Evolutionary conservation across 1,140 invertebrate genomes (phyloP).

Genomic region (Bombyx mandarina): DNA sequence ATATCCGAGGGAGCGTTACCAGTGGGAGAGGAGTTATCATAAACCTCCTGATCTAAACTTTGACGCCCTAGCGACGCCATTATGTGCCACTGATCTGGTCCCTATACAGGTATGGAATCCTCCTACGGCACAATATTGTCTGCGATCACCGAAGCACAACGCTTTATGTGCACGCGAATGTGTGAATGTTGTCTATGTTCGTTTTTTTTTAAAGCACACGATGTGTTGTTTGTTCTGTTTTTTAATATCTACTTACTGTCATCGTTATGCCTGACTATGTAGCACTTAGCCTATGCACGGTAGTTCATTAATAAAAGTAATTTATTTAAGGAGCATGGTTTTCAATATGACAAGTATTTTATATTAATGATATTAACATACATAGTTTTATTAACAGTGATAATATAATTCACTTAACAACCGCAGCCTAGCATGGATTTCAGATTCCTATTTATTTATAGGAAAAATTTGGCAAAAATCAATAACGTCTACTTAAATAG

Average conservation of each 20-base stretch:
- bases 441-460: too few relatives aligned
- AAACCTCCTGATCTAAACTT: conserved; percentile 68
- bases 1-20: conserved; percentile 67
- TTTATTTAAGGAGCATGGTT: conserved; percentile 13
- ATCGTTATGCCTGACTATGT: too few relatives aligned
- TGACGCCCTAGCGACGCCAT: conserved; percentile 54
- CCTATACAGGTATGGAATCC: conserved; percentile 76
- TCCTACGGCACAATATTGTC: conserved; percentile 42
- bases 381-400: too few relatives aligned
- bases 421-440: too few relatives aligned
- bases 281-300: conserved; percentile 30
- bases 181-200: conserved; percentile 37
- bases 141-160: conserved; percentile 48
- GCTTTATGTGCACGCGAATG: conserved; percentile 54
- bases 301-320: conserved; percentile 23
- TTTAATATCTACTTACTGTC: neutral
- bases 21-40: conserved; percentile 67
- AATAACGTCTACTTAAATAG: too few relatives aligned
- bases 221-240: conserved; percentile 14
- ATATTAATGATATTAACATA: neutral
- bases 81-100: conserved; percentile 76
- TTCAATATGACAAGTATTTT: conserved; percentile 5
- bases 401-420: too few relatives aligned
- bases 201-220: conserved; percentile 12
- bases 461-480: too few relatives aligned